phyloP scores from a whole-genome alignment of 2,113 vertebrate species.

The Rhegmatorhina hoffmannsi region DNA sequence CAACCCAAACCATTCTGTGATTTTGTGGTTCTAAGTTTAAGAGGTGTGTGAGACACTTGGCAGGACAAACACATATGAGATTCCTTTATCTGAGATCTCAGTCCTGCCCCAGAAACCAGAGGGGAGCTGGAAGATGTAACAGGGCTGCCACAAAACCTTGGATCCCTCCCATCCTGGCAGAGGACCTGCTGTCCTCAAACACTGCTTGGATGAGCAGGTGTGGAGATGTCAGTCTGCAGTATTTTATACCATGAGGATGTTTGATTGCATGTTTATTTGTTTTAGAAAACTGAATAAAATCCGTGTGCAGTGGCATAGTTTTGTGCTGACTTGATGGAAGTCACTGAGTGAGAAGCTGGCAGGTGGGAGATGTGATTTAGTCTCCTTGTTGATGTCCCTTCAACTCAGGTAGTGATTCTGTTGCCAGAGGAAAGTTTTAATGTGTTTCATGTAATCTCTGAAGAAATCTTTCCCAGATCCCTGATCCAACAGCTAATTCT shows the following conservation, averaged over 20 bases:
- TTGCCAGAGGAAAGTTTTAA: slow-evolving; percentile 19
- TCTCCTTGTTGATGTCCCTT: not conserved
- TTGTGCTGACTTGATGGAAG: not conserved
- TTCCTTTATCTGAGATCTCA: not conserved
- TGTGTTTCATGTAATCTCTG: not conserved
- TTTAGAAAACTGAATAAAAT: slow-evolving; percentile 24
- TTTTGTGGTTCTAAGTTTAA: no score
- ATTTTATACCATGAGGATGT: not conserved
- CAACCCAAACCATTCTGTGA: no score
- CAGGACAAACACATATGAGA: no score
- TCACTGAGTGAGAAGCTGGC: not conserved
- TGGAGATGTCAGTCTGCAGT: not conserved
- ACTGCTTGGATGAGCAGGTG: not conserved
- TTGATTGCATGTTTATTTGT: not conserved
- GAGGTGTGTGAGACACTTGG: no score
- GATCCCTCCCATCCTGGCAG: not conserved
- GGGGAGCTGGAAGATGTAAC: not conserved
- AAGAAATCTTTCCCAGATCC: not conserved
- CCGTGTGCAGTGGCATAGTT: not conserved
- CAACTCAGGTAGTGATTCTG: not conserved
- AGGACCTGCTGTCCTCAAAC: not conserved
- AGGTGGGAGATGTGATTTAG: not conserved
- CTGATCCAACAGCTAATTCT: not conserved
- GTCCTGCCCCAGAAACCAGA: not conserved
- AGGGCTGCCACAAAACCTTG: not conserved